Conservation (phyloP, 1,140 invertebrate species). For the Drosophila burlai region DNA sequence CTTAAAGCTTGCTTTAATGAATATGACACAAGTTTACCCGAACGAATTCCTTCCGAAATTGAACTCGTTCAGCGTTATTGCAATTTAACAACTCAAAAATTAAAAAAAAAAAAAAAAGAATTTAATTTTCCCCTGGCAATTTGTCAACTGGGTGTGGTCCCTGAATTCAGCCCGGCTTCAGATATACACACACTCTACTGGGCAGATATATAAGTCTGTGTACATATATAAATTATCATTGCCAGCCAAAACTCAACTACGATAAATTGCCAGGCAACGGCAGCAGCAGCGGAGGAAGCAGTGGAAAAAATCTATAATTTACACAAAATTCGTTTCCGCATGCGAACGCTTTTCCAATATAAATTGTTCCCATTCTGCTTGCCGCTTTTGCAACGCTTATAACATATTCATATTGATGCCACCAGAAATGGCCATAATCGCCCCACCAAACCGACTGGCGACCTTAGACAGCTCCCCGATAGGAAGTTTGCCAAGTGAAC, state of each 20-base stretch:
- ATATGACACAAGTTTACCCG: slow-evolving; percentile 11
- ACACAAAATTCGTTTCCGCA: slow-evolving; percentile 80
- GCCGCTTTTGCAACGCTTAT: slow-evolving; percentile 24
- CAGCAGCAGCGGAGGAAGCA: slow-evolving; percentile 25
- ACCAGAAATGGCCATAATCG: slow-evolving; percentile 64
- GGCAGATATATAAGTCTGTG: slow-evolving; percentile 11
- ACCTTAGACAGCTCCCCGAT: slow-evolving; percentile 51
- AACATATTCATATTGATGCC: slow-evolving; percentile 66
- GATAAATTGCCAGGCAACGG: slow-evolving; percentile 73
- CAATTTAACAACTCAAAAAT: slow-evolving; percentile 46
- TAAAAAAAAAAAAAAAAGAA: slow-evolving; percentile 12
- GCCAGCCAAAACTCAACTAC: slow-evolving; percentile 76
- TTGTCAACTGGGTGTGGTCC: slow-evolving; percentile 74
- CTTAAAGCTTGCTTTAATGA: slow-evolving; percentile 11
- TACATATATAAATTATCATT: slow-evolving; percentile 72
- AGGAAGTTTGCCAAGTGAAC: slow-evolving; percentile 59
- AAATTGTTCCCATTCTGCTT: slow-evolving; percentile 49
- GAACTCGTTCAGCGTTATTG: slow-evolving; percentile 16
- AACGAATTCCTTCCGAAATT: slow-evolving; percentile 6
- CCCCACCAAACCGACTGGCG: slow-evolving; percentile 26
- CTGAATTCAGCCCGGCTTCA: slow-evolving; percentile 19
- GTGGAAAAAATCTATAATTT: slow-evolving; percentile 77
- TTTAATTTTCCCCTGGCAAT: slow-evolving; percentile 65
- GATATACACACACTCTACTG: slow-evolving; percentile 20
- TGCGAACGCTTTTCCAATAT: slow-evolving; percentile 56